Evolutionary conservation across 2,113 vertebrate genomes (phyloP), one percentile per base, ranked within the genome.

Genomic region (Erythrocebus patas): DNA sequence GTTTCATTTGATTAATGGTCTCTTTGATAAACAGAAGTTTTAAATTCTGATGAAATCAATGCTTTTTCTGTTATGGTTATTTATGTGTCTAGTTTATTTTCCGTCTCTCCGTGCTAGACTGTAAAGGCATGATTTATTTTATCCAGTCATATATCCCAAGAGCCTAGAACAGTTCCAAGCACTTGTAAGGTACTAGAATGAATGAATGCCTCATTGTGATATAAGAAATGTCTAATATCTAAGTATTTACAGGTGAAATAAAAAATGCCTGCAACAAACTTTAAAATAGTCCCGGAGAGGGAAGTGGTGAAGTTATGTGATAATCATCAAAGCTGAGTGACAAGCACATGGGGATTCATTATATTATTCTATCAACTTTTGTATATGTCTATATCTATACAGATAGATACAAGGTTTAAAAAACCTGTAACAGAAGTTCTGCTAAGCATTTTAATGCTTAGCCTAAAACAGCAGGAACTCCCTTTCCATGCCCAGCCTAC

Each of bases 11-110:
- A 97, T 84, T 80, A 83, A 78, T 61, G 50, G 50, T 86, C 18
- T 72, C 43, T 83, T 64, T 84, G 57, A 94, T 84, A 93, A 92
- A 84, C 30, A 72, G 18, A 90, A 89, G 12, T 73, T 75, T 97
- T 57, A 80, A 90, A 95, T 78, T 68, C 50, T 68, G 61, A 95
- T 90, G 27, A 89, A 89, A 85, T 79, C 68, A 52, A 13, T 61
- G 43, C 70, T 75, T n/a, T 64, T 73, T 70, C 61, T 55, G 1
- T 59, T 70, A 48, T 16, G 32, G 30, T 79, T 83, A 86, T 79
- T 79, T 87, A 20, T 30, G 22, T 18, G 10, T 79, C 70, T 61
- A 7, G 40, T 55, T 20, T 90, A n/a, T 75, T 73, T 83, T 72
- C 52, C 45, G 2, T 52, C 75, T 91, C 35, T 87, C 14, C 18